These are phyloP conservation scores for Emydoidea blandingii DNA, from an alignment of 2,797 vertebrate genomes.

Conservation along the genomic window DNA sequence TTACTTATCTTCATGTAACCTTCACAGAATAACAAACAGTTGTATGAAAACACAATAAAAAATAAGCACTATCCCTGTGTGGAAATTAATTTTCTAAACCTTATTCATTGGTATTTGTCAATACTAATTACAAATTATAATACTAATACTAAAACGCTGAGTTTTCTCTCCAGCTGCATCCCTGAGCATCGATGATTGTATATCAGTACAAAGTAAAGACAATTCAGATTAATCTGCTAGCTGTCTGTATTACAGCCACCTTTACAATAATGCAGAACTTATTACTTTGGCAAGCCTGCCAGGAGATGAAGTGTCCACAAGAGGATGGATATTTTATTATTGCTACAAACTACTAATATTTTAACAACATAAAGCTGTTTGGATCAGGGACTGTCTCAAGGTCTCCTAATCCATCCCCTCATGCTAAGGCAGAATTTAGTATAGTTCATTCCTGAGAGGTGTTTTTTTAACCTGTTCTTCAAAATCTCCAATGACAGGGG, in stretches of 20 bases:
- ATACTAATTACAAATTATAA: background rate
- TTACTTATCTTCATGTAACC: constrained; percentile 34
- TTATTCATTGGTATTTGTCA: background rate
- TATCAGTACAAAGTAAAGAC: background rate
- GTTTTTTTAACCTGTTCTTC: background rate
- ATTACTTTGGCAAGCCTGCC: background rate
- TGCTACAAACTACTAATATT: background rate
- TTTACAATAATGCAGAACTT: background rate
- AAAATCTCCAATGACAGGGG: background rate
- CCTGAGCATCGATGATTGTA: rapidly evolving
- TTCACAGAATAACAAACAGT: background rate
- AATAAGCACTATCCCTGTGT: background rate
- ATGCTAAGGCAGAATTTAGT: background rate
- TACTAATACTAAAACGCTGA: background rate
- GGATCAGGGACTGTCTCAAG: background rate
- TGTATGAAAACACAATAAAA: constrained; percentile 16
- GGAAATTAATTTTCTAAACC: background rate
- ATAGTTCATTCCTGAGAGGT: background rate
- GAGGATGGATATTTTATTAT: background rate
- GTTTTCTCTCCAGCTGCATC: background rate
- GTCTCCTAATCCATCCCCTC: background rate
- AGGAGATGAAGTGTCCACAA: background rate
- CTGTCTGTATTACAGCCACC: background rate
- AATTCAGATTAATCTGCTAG: background rate
- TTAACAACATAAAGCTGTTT: background rate